Evolutionary conservation across 2,113 vertebrate genomes (phyloP).

Genomic region (Xyrauchen texanus): DNA sequence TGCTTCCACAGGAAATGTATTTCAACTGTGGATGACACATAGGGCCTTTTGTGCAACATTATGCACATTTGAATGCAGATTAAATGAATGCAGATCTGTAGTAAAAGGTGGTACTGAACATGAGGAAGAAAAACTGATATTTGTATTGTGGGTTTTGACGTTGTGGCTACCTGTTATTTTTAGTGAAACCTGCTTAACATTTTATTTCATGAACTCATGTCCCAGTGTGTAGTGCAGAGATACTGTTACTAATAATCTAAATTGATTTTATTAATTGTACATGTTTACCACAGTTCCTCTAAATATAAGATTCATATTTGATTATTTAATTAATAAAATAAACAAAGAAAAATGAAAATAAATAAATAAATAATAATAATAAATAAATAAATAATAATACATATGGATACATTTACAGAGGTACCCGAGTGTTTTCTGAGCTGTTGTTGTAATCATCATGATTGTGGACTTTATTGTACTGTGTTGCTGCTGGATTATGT

Average conservation of each 20-base stretch:
- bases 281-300: background rate
- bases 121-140: constrained; percentile 14
- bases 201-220: too few relatives aligned
- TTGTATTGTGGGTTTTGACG: constrained; percentile 1
- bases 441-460: constrained; percentile 4
- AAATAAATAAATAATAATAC: too few relatives aligned
- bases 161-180: background rate
- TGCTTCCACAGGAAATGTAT: constrained; percentile 30
- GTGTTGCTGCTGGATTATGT: background rate
- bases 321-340: too few relatives aligned
- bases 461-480: constrained; percentile 5
- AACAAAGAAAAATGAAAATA: too few relatives aligned
- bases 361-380: too few relatives aligned
- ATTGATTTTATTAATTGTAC: too few relatives aligned
- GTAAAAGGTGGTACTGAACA: constrained; percentile 25
- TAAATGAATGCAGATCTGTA: constrained; percentile 16
- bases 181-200: background rate
- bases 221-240: too few relatives aligned
- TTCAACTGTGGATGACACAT: constrained; percentile 35
- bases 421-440: constrained; percentile 36
- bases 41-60: constrained; percentile 12
- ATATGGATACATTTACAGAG: background rate
- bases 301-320: too few relatives aligned
- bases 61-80: background rate
- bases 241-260: too few relatives aligned